Evolutionary conservation across 2,113 vertebrate genomes (phyloP).

Genomic region (Anser cygnoides): DNA sequence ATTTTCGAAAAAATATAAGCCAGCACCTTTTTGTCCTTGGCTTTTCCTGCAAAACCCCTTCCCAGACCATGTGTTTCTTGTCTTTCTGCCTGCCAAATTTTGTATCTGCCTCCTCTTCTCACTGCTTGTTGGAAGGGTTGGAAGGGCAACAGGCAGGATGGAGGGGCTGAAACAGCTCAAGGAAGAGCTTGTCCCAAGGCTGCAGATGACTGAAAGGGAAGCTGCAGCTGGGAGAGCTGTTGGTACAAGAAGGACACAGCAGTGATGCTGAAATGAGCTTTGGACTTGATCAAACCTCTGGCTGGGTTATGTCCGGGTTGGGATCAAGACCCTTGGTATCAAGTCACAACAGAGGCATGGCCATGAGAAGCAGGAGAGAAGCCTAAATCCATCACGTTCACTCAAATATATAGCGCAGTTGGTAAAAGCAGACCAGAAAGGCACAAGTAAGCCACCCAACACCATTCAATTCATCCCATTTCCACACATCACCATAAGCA

Average conservation of each 20-base stretch:
- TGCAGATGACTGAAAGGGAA: not conserved
- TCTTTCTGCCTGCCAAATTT: not conserved
- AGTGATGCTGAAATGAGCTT: not conserved
- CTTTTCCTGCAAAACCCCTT: not conserved
- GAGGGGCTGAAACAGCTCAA: not conserved
- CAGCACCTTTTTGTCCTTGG: not conserved
- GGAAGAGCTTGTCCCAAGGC: not conserved
- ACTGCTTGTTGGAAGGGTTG: not conserved
- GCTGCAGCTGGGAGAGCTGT: not conserved
- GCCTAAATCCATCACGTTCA: not conserved
- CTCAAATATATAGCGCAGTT: not conserved
- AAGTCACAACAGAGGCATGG: not conserved
- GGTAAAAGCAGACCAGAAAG: not conserved
- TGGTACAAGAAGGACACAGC: not conserved
- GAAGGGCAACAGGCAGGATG: not conserved
- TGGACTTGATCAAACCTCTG: not conserved
- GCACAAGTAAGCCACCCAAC: fast-evolving
- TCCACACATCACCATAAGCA: not conserved
- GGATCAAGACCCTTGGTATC: not conserved
- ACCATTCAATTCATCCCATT: not conserved
- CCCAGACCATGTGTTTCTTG: not conserved
- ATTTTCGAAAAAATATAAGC: not conserved
- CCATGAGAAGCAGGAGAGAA: not conserved
- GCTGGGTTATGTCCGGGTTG: not conserved
- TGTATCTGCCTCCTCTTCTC: not conserved